Base-by-base conservation (phyloP, 2,888 invertebrate genomes). In the Blera fallax region DNA sequence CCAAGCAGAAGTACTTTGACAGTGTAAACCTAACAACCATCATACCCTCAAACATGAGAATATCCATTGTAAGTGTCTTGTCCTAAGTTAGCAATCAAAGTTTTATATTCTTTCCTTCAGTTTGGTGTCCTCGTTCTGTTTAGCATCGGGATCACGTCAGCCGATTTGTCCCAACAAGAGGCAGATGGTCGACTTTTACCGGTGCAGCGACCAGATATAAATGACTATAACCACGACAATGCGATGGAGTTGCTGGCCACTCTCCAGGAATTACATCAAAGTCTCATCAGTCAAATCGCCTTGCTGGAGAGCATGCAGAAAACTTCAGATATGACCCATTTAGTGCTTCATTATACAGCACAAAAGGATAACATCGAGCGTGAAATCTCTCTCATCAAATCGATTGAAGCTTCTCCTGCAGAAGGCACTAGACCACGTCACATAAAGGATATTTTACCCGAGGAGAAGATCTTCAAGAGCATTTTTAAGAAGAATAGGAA, bases 311-410 rank as follows among this genome's bases (percentile, higher is more conserved):
- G 56, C 0, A 67, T 43, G 6, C 11, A 32, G 8, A 16, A 40
- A 29, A 27, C 18, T 34, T 11, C 73, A 5, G 80, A 76, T 0
- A 79, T n/a, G 21, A 40, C 1, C 1, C 80, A 80, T 7, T 64
- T 84, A 7, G 43, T 80, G 7, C 45, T 58, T 11, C 84, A 84
- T 48, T 84, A 64, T 18, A 80, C 74, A 6, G 84, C 84, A 21
- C 84, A 84, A 43, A 84, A 70, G 70, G 24, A 76, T 16, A 84
- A 84, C 45, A 69, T 84, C 16, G 84, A 80, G n/a, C 24, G 27
- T 1, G 79, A 74, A 34, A 84, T 84, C 29, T 40, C 58, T 4
- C 50, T 52, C 5, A 74, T 84, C 14, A 64, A 74, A 70, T 65
- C 74, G 4, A 79, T 78, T 18, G 24, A 70, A 18, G 14, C n/a